These are phyloP conservation scores for Drosophila paranaensis DNA, from an alignment of 2,888 invertebrate species.

Conservation along the genomic window DNA sequence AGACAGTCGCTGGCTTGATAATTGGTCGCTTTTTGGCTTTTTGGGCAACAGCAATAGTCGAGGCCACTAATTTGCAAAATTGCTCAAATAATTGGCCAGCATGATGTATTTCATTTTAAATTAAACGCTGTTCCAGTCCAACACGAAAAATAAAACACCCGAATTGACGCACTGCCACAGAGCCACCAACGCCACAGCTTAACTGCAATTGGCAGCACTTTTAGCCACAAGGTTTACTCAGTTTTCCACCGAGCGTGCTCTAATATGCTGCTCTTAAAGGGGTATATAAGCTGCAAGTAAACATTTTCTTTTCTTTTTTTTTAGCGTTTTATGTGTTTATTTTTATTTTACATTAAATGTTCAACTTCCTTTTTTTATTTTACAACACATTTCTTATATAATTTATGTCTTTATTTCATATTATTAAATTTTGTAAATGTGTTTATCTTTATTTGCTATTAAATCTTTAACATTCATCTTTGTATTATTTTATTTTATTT, in stretches of 20 bases:
- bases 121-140: constrained; percentile 52
- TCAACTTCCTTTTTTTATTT: background rate
- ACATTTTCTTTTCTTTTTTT: no score
- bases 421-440: no score
- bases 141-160: background rate
- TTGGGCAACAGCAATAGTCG: constrained; percentile 39
- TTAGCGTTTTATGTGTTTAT: no score
- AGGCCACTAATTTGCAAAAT: constrained; percentile 74
- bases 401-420: no score
- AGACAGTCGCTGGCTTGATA: constrained; percentile 37
- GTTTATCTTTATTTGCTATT: no score
- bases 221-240: constrained; percentile 28
- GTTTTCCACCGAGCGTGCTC: constrained; percentile 3
- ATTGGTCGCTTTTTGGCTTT: constrained; percentile 57
- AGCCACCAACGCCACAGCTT: constrained; percentile 41
- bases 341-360: no score
- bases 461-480: no score
- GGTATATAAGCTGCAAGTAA: background rate
- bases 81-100: constrained; percentile 73
- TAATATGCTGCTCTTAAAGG: background rate
- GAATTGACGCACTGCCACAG: constrained; percentile 19
- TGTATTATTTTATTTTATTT: no score
- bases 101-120: constrained; percentile 70
- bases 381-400: no score
- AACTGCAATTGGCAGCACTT: constrained; percentile 64